These are phyloP conservation scores for Amia ocellicauda DNA, from an alignment of 2,113 vertebrate genomes.

Conservation along the genomic window DNA sequence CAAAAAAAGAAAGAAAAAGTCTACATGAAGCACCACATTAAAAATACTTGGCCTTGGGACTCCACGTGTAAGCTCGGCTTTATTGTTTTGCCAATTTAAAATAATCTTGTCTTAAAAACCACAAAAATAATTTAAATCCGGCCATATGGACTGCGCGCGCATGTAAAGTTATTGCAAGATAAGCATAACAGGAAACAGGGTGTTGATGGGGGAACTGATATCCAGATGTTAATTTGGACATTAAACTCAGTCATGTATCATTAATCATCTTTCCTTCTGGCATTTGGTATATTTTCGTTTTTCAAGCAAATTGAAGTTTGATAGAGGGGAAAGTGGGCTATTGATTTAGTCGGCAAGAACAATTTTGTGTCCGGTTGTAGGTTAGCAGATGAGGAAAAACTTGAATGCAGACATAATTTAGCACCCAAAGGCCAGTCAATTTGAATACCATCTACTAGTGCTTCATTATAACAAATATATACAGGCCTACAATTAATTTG, in stretches of 20 bases:
- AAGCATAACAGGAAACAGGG: slow-evolving; percentile 73
- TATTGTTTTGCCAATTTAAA: neutral
- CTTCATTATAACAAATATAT: no score
- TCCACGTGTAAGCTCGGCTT: neutral
- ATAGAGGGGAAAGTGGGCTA: slow-evolving; percentile 5
- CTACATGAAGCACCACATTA: neutral
- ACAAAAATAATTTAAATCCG: slow-evolving; percentile 38
- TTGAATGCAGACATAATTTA: no score
- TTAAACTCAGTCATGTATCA: slow-evolving; percentile 55
- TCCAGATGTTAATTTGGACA: slow-evolving; percentile 55
- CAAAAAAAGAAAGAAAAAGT: no score
- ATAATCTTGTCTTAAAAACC: slow-evolving; percentile 13
- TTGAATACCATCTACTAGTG: no score
- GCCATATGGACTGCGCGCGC: slow-evolving; percentile 49
- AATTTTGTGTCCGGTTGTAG: no score
- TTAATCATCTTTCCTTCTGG: slow-evolving; percentile 53
- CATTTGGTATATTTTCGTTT: slow-evolving; percentile 39
- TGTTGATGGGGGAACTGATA: slow-evolving; percentile 61
- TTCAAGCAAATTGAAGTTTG: slow-evolving; percentile 17
- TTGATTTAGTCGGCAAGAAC: slow-evolving; percentile 1
- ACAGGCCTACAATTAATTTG: no score
- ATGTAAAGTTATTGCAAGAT: slow-evolving; percentile 53
- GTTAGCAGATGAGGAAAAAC: no score
- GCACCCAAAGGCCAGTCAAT: no score
- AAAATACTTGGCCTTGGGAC: no score